Conservation (phyloP, 1,140 invertebrate species). For the Cotesia chilonis region DNA sequence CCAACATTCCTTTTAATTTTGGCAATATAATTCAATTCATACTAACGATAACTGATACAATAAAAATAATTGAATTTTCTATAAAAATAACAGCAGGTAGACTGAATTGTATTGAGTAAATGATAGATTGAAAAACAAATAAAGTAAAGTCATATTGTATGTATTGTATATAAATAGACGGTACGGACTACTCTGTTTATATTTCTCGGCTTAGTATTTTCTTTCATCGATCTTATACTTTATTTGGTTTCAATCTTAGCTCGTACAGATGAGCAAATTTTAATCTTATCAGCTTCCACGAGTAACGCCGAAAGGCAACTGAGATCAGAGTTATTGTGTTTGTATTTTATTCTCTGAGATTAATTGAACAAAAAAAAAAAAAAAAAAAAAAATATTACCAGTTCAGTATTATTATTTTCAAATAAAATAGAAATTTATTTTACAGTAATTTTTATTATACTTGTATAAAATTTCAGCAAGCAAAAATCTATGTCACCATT, state of each 20-base stretch:
- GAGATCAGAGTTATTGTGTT: conserved; percentile 7
- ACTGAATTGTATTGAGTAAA: too few species aligned
- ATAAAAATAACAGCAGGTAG: too few species aligned
- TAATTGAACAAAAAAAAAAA: conserved; percentile 3
- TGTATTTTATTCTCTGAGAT: conserved; percentile 17
- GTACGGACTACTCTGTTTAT: not conserved
- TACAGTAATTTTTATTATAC: too few species aligned
- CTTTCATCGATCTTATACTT: not conserved
- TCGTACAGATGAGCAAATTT: conserved; percentile 7
- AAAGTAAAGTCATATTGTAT: not conserved
- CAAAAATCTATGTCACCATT: too few species aligned
- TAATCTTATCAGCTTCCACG: not conserved
- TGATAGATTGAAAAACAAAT: not conserved
- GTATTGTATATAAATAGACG: not conserved
- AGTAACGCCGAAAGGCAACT: not conserved
- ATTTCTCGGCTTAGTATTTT: not conserved
- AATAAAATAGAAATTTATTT: too few species aligned
- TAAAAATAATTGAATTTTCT: too few species aligned
- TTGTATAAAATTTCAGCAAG: too few species aligned
- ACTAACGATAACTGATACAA: too few species aligned
- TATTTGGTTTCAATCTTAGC: not conserved
- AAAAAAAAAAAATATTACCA: too few species aligned
- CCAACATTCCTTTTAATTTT: too few species aligned
- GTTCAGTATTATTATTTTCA: too few species aligned
- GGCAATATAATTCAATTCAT: too few species aligned